A percentile compares a stretch with the other conserved stretches of the same genome.
Evolutionary conservation across 2,888 invertebrate genomes (phyloP).

Genomic region (Calliopum simillimum): DNA sequence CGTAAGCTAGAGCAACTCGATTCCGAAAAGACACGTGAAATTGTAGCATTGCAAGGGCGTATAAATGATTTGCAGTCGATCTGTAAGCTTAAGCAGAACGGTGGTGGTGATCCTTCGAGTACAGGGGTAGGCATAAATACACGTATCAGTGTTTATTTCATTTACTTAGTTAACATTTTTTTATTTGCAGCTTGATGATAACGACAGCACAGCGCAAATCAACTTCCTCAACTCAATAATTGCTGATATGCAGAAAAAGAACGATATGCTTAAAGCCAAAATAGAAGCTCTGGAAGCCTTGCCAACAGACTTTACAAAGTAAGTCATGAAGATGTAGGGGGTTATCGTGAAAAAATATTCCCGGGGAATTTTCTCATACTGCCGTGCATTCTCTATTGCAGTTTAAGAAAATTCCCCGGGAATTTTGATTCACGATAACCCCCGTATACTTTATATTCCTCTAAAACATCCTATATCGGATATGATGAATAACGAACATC

Average conservation of each 20-base stretch:
- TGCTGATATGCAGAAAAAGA: constrained; percentile 94
- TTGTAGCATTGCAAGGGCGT: constrained; percentile 50
- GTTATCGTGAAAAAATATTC: too few relatives aligned
- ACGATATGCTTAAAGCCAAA: constrained; percentile 82
- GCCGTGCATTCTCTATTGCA: too few relatives aligned
- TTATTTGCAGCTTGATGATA: constrained; percentile 67
- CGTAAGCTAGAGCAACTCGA: constrained; percentile 52
- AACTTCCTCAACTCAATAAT: constrained; percentile 97
- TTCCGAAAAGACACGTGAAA: constrained; percentile 54
- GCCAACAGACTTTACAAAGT: constrained; percentile 68
- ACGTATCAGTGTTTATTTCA: not conserved
- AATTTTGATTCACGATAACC: too few relatives aligned
- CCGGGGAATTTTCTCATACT: too few relatives aligned
- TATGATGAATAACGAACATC: not conserved
- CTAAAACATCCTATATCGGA: not conserved
- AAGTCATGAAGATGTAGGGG: constrained; percentile 54
- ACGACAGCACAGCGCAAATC: constrained; percentile 73
- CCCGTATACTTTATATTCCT: not conserved
- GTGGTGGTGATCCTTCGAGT: constrained; percentile 10
- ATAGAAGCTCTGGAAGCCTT: constrained; percentile 80
- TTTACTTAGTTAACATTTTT: constrained; percentile 11
- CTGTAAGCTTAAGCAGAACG: constrained; percentile 43
- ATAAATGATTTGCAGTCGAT: constrained; percentile 47
- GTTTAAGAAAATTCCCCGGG: too few relatives aligned
- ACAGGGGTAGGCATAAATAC: not conserved